These are phyloP conservation scores for Caenorhabditis wallacei DNA, from an alignment of 2,888 invertebrate genomes.

Conservation along the genomic window DNA sequence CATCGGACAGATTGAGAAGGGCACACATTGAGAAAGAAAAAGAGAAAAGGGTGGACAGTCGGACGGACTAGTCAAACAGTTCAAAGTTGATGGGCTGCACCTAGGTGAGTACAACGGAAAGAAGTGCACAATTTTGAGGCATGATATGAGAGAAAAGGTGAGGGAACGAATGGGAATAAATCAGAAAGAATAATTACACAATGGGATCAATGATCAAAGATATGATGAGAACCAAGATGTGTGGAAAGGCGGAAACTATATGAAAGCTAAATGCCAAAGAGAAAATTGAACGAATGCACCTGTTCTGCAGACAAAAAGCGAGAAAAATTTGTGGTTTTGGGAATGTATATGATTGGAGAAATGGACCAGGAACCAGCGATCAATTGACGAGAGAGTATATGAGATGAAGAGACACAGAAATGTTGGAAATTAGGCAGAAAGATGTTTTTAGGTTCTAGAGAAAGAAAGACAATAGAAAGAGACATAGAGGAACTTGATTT, in stretches of 20 bases:
- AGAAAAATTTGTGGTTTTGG: slow-evolving; percentile 17
- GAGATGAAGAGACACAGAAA: slow-evolving; percentile 55
- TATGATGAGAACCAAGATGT: not conserved
- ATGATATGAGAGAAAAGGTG: slow-evolving; percentile 28
- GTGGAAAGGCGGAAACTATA: not conserved
- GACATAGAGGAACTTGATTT: slow-evolving; percentile 36
- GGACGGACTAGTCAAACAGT: slow-evolving; percentile 59
- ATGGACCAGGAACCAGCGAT: slow-evolving; percentile 50
- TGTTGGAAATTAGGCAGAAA: slow-evolving; percentile 45
- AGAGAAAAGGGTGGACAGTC: slow-evolving; percentile 46
- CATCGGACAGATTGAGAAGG: slow-evolving; percentile 35
- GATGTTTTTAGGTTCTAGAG: slow-evolving; percentile 34
- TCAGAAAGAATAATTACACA: slow-evolving; percentile 6
- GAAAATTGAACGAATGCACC: slow-evolving; percentile 10
- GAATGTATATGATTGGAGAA: slow-evolving; percentile 33
- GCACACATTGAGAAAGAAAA: slow-evolving; percentile 24
- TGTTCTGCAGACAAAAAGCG: not conserved
- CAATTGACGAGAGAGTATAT: slow-evolving; percentile 32
- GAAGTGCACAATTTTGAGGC: slow-evolving; percentile 41
- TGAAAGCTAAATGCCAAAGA: not conserved
- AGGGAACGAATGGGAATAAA: slow-evolving; percentile 18
- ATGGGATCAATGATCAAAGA: slow-evolving; percentile 14
- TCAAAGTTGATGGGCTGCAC: slow-evolving; percentile 60
- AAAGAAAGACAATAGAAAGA: slow-evolving; percentile 20
- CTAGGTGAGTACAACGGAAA: slow-evolving; percentile 18